phyloP scores from a whole-genome alignment of 92 coral and sea anemone species.

The Porites divaricata region DNA sequence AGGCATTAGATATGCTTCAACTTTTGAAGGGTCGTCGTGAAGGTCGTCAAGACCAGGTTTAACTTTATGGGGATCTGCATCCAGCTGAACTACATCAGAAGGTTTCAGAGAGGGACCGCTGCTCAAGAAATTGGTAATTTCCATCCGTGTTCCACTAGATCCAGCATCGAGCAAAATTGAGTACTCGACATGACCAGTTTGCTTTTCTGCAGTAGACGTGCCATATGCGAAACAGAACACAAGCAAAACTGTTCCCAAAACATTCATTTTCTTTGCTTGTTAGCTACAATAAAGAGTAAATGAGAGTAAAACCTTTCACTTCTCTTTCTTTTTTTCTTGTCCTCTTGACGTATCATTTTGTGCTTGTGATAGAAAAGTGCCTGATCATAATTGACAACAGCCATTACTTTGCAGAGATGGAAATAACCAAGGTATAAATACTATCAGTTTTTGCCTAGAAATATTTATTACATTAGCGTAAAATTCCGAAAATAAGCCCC shows the following conservation, averaged over 20 bases:
- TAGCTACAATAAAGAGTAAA: not conserved
- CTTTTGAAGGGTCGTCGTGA: conserved; percentile 11
- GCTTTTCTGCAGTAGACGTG: not conserved
- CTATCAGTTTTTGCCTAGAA: no score
- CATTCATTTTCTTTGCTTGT: not conserved
- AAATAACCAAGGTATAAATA: no score
- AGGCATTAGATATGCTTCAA: conserved; percentile 40
- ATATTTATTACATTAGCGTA: no score
- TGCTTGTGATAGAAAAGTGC: no score
- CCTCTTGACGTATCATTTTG: not conserved
- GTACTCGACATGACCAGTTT: not conserved
- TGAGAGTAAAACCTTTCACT: not conserved
- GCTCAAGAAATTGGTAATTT: not conserved
- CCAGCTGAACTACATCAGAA: conserved; percentile 35
- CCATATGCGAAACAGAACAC: not conserved
- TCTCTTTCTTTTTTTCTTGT: not conserved
- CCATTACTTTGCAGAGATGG: no score
- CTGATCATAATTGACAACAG: no score
- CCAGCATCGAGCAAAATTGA: not conserved
- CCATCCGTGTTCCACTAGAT: conserved; percentile 3
- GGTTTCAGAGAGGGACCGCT: not conserved
- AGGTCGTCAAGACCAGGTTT: conserved; percentile 47
- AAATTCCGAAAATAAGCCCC: no score
- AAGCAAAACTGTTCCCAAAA: not conserved
- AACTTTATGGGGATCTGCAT: conserved; percentile 41